A percentile compares a stretch with the other conserved stretches of the same genome.
Conservation (phyloP, 2,888 invertebrate species). For the Leptura quadrifasciata region DNA sequence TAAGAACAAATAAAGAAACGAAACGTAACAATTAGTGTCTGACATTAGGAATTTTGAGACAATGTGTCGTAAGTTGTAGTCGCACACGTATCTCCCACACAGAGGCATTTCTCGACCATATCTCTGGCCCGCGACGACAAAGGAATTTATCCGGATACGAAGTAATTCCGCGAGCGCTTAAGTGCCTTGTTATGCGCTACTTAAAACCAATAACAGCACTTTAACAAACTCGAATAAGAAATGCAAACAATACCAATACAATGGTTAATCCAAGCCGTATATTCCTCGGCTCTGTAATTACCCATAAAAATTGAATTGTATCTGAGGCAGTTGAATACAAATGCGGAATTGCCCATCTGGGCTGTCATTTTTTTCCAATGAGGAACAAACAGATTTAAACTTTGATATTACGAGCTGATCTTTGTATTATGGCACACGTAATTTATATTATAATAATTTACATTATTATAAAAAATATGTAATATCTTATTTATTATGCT, state of each 20-base stretch:
- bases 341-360: slow-evolving; percentile 31
- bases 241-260: slow-evolving; percentile 57
- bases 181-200: slow-evolving; percentile 52
- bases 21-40: slow-evolving; percentile 49
- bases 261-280: slow-evolving; percentile 54
- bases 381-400: neutral
- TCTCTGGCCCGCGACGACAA: slow-evolving; percentile 30
- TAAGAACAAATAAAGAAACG: slow-evolving; percentile 47
- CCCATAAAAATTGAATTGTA: slow-evolving; percentile 51
- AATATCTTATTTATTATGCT: too few relatives aligned
- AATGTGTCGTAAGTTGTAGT: slow-evolving; percentile 50
- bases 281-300: slow-evolving; percentile 53
- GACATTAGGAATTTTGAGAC: slow-evolving; percentile 50
- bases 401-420: too few relatives aligned
- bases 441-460: too few relatives aligned
- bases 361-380: slow-evolving; percentile 17
- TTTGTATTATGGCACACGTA: too few relatives aligned
- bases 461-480: too few relatives aligned
- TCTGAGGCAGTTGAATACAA: slow-evolving; percentile 32
- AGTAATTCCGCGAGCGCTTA: slow-evolving; percentile 49
- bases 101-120: slow-evolving; percentile 20
- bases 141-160: slow-evolving; percentile 53
- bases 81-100: slow-evolving; percentile 51
- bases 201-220: slow-evolving; percentile 39
- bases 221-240: slow-evolving; percentile 42